Base-by-base conservation (phyloP, 2,113 vertebrate genomes). In the Psophia crepitans region DNA sequence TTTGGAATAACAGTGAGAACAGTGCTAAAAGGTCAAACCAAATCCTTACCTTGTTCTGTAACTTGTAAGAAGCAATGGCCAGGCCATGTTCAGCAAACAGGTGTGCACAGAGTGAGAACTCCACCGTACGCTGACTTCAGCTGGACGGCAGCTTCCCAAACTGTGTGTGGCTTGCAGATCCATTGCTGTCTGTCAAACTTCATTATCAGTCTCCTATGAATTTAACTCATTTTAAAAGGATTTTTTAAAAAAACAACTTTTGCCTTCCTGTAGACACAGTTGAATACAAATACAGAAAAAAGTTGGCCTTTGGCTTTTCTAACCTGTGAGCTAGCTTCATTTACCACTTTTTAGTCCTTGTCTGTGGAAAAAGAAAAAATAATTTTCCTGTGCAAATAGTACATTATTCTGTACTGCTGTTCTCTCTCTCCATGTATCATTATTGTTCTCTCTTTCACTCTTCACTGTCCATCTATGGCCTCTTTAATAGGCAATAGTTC, bases 121-220 rank as follows among this genome's bases (percentile, higher is more conserved):
- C 10, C 9, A 41, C 21, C 21, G 5, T 28, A 10, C 8, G 2
- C 20, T 44, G 18, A n/a, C 22, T 84, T 84, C 24, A 53, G 0
- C 39, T 48, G 39, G 7, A 3, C 65, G 26, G 12, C 14, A 57
- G 21, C 22, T 53, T 61, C 32, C 19, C 33, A 54, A 24, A n/a
- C 39, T 3, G 0, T 0, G 0, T 5, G 2, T 71, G 21, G 8
- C 28, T 73, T 76, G n/a, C 44, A 57, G 26, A 49, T 77, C 32
- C 2, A 1, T 28, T 86, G 26, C n/a, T 71, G 4, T 63, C 43
- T 84, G 20, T 63, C 32, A 39, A 2, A n/a, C 18, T 75, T 58
- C 9, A 11, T 63, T 81, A 39, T 53, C 30, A 26, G 10, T 77
- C 13, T 65, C 16, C 11, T 19, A 5, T 46, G 26, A 76, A 44